A percentile compares a stretch with the other conserved stretches of the same genome.
phyloP scores from a whole-genome alignment of 35 echinoderm and acorn worm genomes.

The Anneissia japonica region DNA sequence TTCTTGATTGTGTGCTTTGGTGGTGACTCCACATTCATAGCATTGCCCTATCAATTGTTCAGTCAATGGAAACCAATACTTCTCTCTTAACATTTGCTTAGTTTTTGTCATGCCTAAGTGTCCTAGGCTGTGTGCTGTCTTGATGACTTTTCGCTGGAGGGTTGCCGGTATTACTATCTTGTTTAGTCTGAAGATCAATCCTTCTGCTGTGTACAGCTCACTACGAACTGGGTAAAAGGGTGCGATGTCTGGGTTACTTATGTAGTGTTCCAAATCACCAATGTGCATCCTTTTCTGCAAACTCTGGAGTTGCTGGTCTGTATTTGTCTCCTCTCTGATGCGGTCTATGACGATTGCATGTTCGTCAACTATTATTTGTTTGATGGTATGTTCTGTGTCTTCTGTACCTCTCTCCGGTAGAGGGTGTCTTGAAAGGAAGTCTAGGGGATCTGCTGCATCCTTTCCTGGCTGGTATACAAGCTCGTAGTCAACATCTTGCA shows the following conservation, averaged over 20 bases:
- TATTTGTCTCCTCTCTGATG: constrained; percentile 31
- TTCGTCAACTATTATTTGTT: constrained; percentile 28
- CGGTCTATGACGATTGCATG: constrained; percentile 32
- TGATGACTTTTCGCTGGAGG: constrained; percentile 46
- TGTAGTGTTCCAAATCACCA: constrained; percentile 37
- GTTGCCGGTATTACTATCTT: constrained; percentile 22
- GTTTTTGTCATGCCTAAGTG: constrained; percentile 62
- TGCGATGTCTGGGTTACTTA: constrained; percentile 48
- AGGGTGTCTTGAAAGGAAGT: constrained; percentile 61
- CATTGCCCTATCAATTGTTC: constrained; percentile 54
- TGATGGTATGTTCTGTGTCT: constrained; percentile 44
- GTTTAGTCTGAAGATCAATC: constrained; percentile 37
- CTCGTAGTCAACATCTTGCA: constrained; percentile 65
- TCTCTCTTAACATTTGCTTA: constrained; percentile 46
- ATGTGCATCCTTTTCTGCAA: constrained; percentile 13
- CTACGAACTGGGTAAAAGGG: constrained; percentile 28
- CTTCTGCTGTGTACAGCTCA: constrained; percentile 38
- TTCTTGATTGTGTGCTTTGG: neutral
- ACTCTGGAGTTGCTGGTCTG: constrained; percentile 32
- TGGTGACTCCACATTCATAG: constrained; percentile 14
- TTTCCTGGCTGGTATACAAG: constrained; percentile 62
- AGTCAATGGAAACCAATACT: constrained; percentile 59
- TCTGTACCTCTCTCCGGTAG: constrained; percentile 28
- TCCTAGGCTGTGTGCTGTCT: constrained; percentile 44
- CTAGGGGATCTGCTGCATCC: constrained; percentile 46